phyloP scores from a whole-genome alignment of 2,113 vertebrate species.

The Equus przewalskii region DNA sequence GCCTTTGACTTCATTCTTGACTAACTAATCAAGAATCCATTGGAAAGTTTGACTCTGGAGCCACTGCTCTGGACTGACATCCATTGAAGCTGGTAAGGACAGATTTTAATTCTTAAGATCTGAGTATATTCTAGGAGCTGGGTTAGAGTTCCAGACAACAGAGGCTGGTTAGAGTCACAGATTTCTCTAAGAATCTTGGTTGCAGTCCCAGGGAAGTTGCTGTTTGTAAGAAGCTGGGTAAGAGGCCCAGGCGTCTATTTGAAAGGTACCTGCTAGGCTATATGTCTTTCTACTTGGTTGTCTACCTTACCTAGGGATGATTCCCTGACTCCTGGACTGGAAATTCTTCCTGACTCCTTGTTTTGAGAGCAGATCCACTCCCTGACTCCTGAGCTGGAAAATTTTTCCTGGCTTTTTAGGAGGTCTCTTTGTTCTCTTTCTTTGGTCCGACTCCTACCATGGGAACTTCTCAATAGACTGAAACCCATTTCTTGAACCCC shows the following conservation, averaged over 20 bases:
- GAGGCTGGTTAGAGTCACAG: not conserved
- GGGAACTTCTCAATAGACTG: not conserved
- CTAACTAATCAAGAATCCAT: not conserved
- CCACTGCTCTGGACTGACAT: not conserved
- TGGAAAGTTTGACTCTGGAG: not conserved
- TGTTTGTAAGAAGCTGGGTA: not conserved
- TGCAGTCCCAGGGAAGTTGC: not conserved
- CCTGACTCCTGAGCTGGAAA: not conserved
- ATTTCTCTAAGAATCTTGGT: not conserved
- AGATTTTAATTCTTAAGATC: not conserved
- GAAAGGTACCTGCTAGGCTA: not conserved
- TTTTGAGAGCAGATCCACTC: not conserved
- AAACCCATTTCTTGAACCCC: rapidly evolving
- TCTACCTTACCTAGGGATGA: not conserved
- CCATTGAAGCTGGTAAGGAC: not conserved
- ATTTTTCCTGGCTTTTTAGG: not conserved
- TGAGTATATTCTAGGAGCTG: not conserved
- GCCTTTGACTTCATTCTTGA: not conserved
- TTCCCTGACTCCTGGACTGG: too few species aligned
- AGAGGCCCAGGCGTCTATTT: not conserved
- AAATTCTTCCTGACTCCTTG: not conserved
- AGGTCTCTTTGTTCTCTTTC: not conserved
- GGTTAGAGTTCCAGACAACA: not conserved
- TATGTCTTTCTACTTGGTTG: not conserved
- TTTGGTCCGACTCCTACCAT: not conserved